phyloP scores from a whole-genome alignment of 1,140 invertebrate genomes.

The Drosophila seguyi region DNA sequence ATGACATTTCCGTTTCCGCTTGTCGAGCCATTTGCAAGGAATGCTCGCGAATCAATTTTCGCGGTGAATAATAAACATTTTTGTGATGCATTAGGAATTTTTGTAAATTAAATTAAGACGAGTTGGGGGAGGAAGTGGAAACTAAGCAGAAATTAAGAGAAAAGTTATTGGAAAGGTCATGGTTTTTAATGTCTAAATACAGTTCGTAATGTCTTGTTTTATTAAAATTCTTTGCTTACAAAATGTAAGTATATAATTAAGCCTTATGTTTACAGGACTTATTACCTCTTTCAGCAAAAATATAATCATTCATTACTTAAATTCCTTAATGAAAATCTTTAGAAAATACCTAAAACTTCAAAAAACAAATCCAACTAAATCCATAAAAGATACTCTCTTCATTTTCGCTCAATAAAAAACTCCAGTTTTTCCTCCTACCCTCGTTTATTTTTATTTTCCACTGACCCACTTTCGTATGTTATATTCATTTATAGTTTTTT shows the following conservation, averaged over 20 bases:
- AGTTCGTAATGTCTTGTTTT: too few species aligned
- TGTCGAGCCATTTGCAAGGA: slow-evolving; percentile 49
- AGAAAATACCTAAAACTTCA: background rate
- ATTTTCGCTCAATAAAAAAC: background rate
- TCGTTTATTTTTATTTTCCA: background rate
- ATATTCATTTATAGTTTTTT: slow-evolving; percentile 21
- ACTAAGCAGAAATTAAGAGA: background rate
- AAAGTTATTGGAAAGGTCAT: too few species aligned
- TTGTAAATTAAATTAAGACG: background rate
- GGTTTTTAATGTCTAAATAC: too few species aligned
- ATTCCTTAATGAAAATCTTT: background rate
- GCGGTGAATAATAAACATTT: slow-evolving; percentile 46
- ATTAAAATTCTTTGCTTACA: too few species aligned
- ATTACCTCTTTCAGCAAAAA: too few species aligned
- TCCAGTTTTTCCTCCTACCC: background rate
- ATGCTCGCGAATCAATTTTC: slow-evolving; percentile 47
- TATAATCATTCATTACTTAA: too few species aligned
- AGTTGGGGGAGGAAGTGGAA: background rate
- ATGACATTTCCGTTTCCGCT: slow-evolving; percentile 76
- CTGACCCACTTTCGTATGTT: slow-evolving; percentile 3
- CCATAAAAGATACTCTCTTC: background rate
- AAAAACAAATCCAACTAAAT: background rate
- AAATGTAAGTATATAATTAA: too few species aligned
- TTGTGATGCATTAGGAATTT: slow-evolving; percentile 24
- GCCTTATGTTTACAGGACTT: too few species aligned